phyloP scores from a whole-genome alignment of 2,797 vertebrate genomes.

The Enteromius viviparus region DNA sequence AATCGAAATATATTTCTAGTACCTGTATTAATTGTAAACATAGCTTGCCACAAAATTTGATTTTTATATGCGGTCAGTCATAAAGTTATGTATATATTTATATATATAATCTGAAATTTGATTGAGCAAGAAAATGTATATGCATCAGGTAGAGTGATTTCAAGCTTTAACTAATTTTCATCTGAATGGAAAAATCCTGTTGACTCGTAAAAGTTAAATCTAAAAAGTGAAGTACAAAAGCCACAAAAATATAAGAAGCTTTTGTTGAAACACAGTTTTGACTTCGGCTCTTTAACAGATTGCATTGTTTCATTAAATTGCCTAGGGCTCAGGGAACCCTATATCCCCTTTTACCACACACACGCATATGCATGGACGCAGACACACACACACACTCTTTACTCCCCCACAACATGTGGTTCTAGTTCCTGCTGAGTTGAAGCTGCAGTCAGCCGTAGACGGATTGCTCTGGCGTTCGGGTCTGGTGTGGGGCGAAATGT shows the following conservation, averaged over 20 bases:
- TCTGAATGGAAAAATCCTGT: background rate
- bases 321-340: conserved; percentile 30
- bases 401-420: conserved; percentile 52
- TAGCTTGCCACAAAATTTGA: background rate
- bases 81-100: background rate
- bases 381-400: conserved; percentile 28
- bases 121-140: background rate
- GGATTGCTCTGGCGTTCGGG: conserved; percentile 14
- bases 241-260: background rate
- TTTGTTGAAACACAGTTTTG: conserved; percentile 11
- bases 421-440: conserved; percentile 42
- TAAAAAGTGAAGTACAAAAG: background rate
- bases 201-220: background rate
- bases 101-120: background rate
- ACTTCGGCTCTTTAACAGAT: conserved; percentile 43
- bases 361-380: conserved; percentile 11
- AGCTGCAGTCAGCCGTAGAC: conserved; percentile 11
- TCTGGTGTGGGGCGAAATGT: conserved; percentile 21
- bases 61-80: background rate
- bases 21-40: background rate
- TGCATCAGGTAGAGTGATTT: background rate
- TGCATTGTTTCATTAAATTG: conserved; percentile 55
- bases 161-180: background rate
- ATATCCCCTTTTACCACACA: conserved; percentile 27
- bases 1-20: background rate